A percentile compares a stretch with the other conserved stretches of the same genome.
phyloP scores from a whole-genome alignment of 2,113 vertebrate genomes.

The Dipodomys stephensi region DNA sequence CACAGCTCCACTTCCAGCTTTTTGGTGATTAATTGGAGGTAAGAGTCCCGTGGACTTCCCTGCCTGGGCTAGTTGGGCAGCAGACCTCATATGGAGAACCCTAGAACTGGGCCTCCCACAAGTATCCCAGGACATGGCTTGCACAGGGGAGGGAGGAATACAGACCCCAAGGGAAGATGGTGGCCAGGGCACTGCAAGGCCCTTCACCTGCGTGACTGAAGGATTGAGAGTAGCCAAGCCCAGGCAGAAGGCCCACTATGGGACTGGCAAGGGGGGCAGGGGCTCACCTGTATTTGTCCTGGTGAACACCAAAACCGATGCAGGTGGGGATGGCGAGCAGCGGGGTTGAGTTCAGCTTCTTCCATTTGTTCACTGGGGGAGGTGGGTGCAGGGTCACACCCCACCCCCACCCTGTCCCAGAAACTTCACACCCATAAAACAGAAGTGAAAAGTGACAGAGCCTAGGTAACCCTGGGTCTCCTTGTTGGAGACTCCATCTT shows the following conservation, averaged over 20 bases:
- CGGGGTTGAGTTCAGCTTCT: conserved; percentile 87
- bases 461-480: not conserved
- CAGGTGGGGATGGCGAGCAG: conserved; percentile 93
- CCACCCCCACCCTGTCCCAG: too few species aligned
- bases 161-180: not conserved
- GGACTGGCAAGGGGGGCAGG: rapidly evolving
- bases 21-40: too few species aligned
- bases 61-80: too few species aligned
- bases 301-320: conserved; percentile 92
- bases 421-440: not conserved
- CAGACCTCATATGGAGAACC: too few species aligned
- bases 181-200: too few species aligned
- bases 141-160: rapidly evolving
- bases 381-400: conserved; percentile 37
- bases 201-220: not conserved
- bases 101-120: not conserved
- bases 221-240: not conserved
- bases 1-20: too few species aligned
- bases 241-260: not conserved
- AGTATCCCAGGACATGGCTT: not conserved
- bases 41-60: too few species aligned
- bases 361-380: conserved; percentile 94
- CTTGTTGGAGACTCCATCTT: not conserved
- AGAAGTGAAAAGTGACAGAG: too few species aligned
- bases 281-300: conserved; percentile 92